phyloP scores from a whole-genome alignment of 2,797 vertebrate species.

The Myotis pilosus region DNA sequence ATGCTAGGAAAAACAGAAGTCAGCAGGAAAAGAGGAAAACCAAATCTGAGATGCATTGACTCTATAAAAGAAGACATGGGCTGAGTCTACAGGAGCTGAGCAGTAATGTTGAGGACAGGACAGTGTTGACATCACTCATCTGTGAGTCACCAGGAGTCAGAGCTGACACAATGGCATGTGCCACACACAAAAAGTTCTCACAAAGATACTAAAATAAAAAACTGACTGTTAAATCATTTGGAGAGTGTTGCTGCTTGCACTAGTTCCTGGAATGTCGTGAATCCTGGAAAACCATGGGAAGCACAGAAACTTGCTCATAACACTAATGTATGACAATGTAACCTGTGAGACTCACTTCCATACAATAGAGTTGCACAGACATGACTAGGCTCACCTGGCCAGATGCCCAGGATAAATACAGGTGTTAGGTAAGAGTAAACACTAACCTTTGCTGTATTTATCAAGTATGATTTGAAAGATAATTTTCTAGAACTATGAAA shows the following conservation, averaged over 20 bases:
- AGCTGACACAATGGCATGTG: not conserved
- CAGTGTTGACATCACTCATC: too few relatives aligned
- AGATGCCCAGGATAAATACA: not conserved
- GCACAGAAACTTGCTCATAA: not conserved
- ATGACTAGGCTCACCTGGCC: not conserved
- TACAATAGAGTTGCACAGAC: fast-evolving
- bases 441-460: not conserved
- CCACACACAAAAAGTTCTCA: not conserved
- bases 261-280: not conserved
- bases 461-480: not conserved
- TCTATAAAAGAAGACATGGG: not conserved
- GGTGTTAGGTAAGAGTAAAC: not conserved
- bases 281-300: not conserved
- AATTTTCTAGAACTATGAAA: not conserved
- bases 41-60: not conserved
- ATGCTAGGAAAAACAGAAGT: not conserved
- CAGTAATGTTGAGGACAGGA: not conserved
- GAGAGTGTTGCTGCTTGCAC: not conserved
- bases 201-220: not conserved
- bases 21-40: not conserved
- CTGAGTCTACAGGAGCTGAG: not conserved
- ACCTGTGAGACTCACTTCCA: not conserved
- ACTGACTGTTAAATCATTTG: not conserved
- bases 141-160: too few relatives aligned
- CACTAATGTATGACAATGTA: not conserved